A percentile compares a stretch with the other conserved stretches of the same genome.
phyloP scores from a whole-genome alignment of 2,888 invertebrate genomes.

The Pterostichus niger region DNA sequence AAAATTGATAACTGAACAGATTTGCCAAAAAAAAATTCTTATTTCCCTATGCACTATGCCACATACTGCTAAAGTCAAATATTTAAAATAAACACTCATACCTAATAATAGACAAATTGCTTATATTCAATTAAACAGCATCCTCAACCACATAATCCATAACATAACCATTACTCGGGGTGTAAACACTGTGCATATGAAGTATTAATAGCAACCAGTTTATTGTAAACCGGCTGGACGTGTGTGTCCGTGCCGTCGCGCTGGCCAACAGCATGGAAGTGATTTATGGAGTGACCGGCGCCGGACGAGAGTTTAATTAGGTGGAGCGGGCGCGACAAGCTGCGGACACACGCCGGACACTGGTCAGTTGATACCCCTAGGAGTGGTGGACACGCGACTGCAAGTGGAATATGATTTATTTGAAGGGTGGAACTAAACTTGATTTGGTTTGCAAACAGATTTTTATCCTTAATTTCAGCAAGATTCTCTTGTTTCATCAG shows the following conservation, averaged over 20 bases:
- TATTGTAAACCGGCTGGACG: not conserved
- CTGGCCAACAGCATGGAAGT: conserved; percentile 28
- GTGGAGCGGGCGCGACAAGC: conserved; percentile 44
- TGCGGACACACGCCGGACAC: conserved; percentile 56
- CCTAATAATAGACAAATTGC: conserved; percentile 1
- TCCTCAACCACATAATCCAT: not conserved
- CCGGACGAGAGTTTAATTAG: conserved; percentile 63
- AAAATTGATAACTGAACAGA: too few relatives aligned
- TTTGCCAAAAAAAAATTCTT: too few relatives aligned
- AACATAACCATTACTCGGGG: not conserved
- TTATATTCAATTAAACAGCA: not conserved
- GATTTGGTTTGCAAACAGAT: too few relatives aligned
- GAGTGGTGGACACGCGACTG: not conserved
- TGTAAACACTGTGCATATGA: conserved; percentile 9
- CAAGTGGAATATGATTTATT: conserved; percentile 29
- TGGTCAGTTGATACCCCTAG: conserved; percentile 31
- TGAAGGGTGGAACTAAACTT: not conserved
- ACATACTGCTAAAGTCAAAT: too few relatives aligned
- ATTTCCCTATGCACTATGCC: too few relatives aligned
- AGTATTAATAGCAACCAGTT: conserved; percentile 38
- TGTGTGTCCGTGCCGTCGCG: conserved; percentile 5
- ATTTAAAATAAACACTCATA: too few relatives aligned
- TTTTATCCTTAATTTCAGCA: too few relatives aligned
- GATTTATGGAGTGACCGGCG: conserved; percentile 57
- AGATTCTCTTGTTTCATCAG: too few relatives aligned